These are phyloP conservation scores for Oscheius sp. DNA, from an alignment of 2,888 invertebrate genomes.

Conservation along the genomic window DNA sequence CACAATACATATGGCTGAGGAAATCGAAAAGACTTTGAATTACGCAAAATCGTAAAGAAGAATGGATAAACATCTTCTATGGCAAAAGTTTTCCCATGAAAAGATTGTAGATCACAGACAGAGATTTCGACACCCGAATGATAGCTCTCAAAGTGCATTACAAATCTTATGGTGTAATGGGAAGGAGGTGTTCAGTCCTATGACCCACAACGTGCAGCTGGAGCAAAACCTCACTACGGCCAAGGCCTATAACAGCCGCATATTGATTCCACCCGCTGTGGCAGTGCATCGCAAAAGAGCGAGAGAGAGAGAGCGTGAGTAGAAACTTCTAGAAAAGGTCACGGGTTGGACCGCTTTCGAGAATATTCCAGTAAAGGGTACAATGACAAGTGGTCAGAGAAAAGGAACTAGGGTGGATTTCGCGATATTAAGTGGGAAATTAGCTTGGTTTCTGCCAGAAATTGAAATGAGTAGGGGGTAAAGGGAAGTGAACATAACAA, in stretches of 20 bases:
- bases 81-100: not conserved
- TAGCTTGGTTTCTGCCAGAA: too few relatives aligned
- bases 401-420: too few relatives aligned
- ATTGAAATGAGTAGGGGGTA: too few relatives aligned
- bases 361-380: slow-evolving; percentile 1
- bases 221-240: slow-evolving; percentile 15
- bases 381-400: too few relatives aligned
- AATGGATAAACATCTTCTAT: too few relatives aligned
- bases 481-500: too few relatives aligned
- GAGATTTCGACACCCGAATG: not conserved
- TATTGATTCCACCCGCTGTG: slow-evolving; percentile 30
- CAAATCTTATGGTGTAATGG: not conserved
- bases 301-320: not conserved
- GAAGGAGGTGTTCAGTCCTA: not conserved
- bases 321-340: slow-evolving; percentile 12
- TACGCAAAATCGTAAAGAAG: too few relatives aligned
- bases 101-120: not conserved
- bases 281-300: not conserved
- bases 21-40: too few relatives aligned
- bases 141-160: not conserved
- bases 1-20: too few relatives aligned
- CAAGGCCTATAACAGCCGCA: slow-evolving; percentile 32
- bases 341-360: not conserved
- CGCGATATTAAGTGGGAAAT: too few relatives aligned
- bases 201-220: slow-evolving; percentile 15